These are phyloP conservation scores for Xylota segnis DNA, from an alignment of 2,888 invertebrate species.

Conservation along the genomic window DNA sequence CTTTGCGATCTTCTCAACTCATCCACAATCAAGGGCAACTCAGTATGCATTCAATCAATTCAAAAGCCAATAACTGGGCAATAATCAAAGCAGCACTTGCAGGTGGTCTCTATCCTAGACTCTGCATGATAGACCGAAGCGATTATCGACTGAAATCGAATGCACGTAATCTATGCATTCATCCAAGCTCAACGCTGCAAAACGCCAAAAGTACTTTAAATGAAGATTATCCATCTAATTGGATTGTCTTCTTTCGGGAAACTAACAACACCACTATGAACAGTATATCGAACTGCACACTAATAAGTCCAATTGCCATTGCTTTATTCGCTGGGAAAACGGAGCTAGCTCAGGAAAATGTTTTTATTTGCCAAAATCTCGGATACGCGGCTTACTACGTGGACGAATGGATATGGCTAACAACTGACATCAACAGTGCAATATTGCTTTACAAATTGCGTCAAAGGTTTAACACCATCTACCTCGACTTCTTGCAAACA, in stretches of 20 bases:
- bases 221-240: conserved; percentile 88
- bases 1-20: conserved; percentile 86
- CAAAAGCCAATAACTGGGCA: conserved; percentile 95
- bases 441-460: conserved; percentile 88
- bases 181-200: conserved; percentile 86
- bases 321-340: conserved; percentile 86
- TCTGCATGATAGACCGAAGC: conserved; percentile 89
- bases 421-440: conserved; percentile 88
- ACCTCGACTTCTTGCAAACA: conserved; percentile 78
- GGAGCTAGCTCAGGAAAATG: conserved; percentile 49
- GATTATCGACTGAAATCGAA: conserved; percentile 87
- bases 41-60: conserved; percentile 92
- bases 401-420: conserved; percentile 91
- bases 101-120: conserved; percentile 95
- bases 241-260: conserved; percentile 92
- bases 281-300: conserved; percentile 89
- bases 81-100: conserved; percentile 95
- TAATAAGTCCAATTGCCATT: conserved; percentile 92
- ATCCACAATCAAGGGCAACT: conserved; percentile 88
- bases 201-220: conserved; percentile 35
- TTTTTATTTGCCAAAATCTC: neutral
- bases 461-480: conserved; percentile 87
- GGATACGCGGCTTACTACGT: conserved; percentile 82
- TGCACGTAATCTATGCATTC: conserved; percentile 78
- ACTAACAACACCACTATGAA: conserved; percentile 86